Evolutionary conservation across 2,113 vertebrate genomes (phyloP).

Genomic region (Toxotes chatareus): DNA sequence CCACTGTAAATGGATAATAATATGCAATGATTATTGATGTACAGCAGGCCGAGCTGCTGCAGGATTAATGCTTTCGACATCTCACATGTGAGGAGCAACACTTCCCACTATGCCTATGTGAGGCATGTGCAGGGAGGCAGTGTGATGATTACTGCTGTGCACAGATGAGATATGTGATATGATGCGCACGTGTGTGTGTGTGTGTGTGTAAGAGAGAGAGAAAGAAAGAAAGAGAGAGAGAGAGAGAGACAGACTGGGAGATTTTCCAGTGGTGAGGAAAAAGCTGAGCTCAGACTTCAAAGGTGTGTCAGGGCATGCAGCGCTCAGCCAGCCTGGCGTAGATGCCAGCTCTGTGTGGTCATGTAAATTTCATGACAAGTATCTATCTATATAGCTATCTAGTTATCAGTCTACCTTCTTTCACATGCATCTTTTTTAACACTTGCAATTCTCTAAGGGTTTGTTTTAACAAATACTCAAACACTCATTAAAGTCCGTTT

Average conservation of each 20-base stretch:
- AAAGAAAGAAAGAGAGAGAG: not conserved
- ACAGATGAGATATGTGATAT: conserved; percentile 31
- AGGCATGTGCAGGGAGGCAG: conserved; percentile 40
- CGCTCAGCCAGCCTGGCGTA: conserved; percentile 37
- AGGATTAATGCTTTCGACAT: conserved; percentile 53
- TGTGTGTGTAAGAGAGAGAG: conserved; percentile 21
- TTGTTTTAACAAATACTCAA: conserved; percentile 40
- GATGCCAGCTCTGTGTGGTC: conserved; percentile 54
- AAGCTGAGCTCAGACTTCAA: conserved; percentile 75
- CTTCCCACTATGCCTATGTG: conserved; percentile 21
- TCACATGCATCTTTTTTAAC: conserved; percentile 18
- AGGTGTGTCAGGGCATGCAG: conserved; percentile 70
- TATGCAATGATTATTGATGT: conserved; percentile 54
- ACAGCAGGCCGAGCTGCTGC: conserved; percentile 45
- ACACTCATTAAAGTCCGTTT: conserved; percentile 44
- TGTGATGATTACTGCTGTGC: conserved; percentile 40
- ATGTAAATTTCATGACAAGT: conserved; percentile 73
- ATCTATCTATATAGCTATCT: conserved; percentile 42
- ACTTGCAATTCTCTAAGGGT: not conserved
- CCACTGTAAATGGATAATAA: conserved; percentile 48
- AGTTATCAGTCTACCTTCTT: conserved; percentile 30
- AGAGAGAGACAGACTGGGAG: conserved; percentile 39
- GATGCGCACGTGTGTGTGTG: conserved; percentile 23
- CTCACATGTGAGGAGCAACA: conserved; percentile 35
- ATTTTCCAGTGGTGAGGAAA: conserved; percentile 63